phyloP scores from a whole-genome alignment of 2,797 vertebrate species.

The Scomberomorus guttatus region DNA sequence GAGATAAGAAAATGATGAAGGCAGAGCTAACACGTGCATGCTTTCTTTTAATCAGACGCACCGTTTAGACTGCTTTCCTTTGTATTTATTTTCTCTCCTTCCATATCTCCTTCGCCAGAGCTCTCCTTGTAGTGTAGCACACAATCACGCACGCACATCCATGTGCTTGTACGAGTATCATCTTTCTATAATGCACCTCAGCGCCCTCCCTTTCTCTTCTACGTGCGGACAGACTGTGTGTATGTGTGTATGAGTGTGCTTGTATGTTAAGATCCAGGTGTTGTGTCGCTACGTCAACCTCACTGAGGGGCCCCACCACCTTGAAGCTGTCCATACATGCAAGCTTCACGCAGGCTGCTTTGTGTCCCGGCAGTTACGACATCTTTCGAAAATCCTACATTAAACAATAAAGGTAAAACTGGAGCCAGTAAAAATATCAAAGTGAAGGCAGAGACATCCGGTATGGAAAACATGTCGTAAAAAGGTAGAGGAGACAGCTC shows the following conservation, averaged over 20 bases:
- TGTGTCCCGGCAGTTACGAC: conserved; percentile 2
- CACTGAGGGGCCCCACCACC: neutral
- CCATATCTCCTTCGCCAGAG: neutral
- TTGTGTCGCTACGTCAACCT: conserved; percentile 28
- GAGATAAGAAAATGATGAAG: conserved; percentile 67
- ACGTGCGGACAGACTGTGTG: conserved; percentile 44
- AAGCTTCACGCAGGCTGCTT: conserved; percentile 7
- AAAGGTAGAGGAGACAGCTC: conserved; percentile 65
- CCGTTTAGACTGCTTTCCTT: conserved; percentile 48
- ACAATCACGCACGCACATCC: neutral
- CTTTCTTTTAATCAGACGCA: conserved; percentile 60
- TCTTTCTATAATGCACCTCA: conserved; percentile 41
- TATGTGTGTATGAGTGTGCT: neutral
- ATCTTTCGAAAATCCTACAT: conserved; percentile 23
- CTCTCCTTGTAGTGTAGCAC: conserved; percentile 6
- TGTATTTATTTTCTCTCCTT: conserved; percentile 28
- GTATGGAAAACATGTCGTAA: conserved; percentile 60
- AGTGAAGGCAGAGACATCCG: conserved; percentile 35
- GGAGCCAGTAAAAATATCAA: conserved; percentile 51
- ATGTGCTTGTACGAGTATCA: conserved; percentile 19
- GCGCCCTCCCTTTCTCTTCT: conserved; percentile 8
- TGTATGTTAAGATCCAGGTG: conserved; percentile 41
- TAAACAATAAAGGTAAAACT: conserved; percentile 25
- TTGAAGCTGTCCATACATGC: conserved; percentile 32
- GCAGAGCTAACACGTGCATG: conserved; percentile 58